These are phyloP conservation scores for Thripadectes ignobilis DNA, from an alignment of 2,797 vertebrate genomes.

Conservation along the genomic window DNA sequence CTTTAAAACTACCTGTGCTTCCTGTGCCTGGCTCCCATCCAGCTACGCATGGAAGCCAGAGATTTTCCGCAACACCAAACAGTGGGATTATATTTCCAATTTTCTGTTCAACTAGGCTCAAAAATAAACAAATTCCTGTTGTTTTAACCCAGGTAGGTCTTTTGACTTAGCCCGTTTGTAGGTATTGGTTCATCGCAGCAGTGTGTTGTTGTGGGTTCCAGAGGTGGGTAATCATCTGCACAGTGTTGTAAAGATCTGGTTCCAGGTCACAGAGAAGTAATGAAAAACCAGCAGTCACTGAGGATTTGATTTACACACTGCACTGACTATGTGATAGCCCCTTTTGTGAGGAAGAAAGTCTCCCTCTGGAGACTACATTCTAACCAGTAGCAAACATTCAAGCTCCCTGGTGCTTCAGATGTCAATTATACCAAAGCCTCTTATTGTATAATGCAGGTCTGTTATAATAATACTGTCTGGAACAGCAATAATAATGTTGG, in stretches of 20 bases:
- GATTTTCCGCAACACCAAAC: background rate
- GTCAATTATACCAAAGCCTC: slow-evolving; percentile 64
- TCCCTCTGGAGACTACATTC: slow-evolving; percentile 18
- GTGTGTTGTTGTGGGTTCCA: background rate
- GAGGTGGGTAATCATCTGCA: slow-evolving; percentile 5
- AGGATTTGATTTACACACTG: slow-evolving; percentile 47
- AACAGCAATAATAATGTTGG: slow-evolving; percentile 48
- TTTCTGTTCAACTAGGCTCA: background rate
- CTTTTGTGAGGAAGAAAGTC: slow-evolving; percentile 30
- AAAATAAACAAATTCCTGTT: background rate
- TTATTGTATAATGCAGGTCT: slow-evolving; percentile 51
- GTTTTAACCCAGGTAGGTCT: background rate
- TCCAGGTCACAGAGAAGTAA: slow-evolving; percentile 42
- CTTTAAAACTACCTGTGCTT: slow-evolving; percentile 28
- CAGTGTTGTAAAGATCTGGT: slow-evolving; percentile 11
- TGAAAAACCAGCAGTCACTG: slow-evolving; percentile 32
- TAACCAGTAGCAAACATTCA: slow-evolving; percentile 31
- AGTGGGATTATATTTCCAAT: background rate
- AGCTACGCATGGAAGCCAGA: background rate
- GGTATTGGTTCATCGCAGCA: background rate
- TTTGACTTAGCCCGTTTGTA: background rate
- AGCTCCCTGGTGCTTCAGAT: slow-evolving; percentile 50
- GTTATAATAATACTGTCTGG: slow-evolving; percentile 53
- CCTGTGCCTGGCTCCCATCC: background rate
- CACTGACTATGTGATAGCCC: slow-evolving; percentile 3